Base-by-base conservation (phyloP, 1,140 invertebrate genomes). In the Anadara kagoshimensis region DNA sequence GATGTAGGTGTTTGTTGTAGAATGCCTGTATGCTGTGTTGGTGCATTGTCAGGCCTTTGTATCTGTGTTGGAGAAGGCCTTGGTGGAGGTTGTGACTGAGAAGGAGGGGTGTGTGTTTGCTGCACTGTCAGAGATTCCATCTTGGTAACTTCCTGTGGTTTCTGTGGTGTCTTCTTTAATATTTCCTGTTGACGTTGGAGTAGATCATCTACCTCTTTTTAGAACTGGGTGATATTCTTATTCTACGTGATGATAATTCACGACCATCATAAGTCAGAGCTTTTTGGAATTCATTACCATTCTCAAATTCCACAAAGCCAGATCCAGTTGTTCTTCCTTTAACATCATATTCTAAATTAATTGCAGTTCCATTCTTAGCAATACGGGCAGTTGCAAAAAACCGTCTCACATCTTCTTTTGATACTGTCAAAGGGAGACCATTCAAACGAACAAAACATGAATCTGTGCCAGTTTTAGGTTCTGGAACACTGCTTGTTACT, bases 291-390 rank as follows among this genome's bases (percentile, higher is more conserved):
- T 75, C 73, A 4, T 16, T 18, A 36, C 44, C 53, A 18, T 43
- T 61, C 44, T 57, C 63, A 47, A 75, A 68, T 56, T 75, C 68
- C 5, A 75, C 49, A 49, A 75, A 70, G 1, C 58, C 68, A 53
- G 65, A 66, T 24, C 73, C 73, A 26, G 73, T 75, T 29, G 67
- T 51, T 22, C 73, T 10, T 29, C 47, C 59, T 20, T 70, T 64
- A 8, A 65, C 44, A 53, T 75, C 73, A 56, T 75, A 57, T 45
- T 75, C 73, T n/a, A 75, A 61, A 56, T 75, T 56, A 14, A 70
- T 70, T 10, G 66, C 68, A 54, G 36, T 57, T 29, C 62, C 61
- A 49, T 61, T 49, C 16, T 75, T 57, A 44, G 56, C 24, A 51
- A 75, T 70, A 56, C 70, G 65, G 18, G 53, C 53, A 22, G 65